A percentile compares a stretch with the other conserved stretches of the same genome.
phyloP scores from a whole-genome alignment of 2,888 invertebrate genomes.

The Ariolimax columbianus region DNA sequence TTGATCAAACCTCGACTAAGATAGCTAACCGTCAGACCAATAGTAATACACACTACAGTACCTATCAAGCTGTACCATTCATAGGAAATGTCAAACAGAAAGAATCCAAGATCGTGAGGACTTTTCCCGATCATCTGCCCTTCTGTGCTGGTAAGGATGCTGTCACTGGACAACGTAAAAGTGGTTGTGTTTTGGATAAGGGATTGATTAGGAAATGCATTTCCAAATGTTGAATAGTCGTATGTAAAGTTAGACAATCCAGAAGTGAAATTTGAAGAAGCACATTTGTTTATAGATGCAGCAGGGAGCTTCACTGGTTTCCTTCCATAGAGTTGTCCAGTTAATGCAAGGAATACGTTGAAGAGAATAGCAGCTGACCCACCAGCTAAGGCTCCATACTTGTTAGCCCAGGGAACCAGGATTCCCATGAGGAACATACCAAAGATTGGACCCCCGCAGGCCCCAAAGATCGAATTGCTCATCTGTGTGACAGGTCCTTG shows the following conservation, averaged over 20 bases:
- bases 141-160: not conserved
- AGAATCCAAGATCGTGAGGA: slow-evolving; percentile 13
- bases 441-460: slow-evolving; percentile 60
- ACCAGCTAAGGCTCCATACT: slow-evolving; percentile 51
- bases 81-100: slow-evolving; percentile 50
- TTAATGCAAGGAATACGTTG: slow-evolving; percentile 41
- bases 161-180: too few relatives aligned
- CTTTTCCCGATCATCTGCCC: not conserved
- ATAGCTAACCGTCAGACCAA: slow-evolving; percentile 44
- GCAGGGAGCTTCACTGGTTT: slow-evolving; percentile 28
- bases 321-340: slow-evolving; percentile 40
- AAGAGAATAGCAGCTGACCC: slow-evolving; percentile 25
- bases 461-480: slow-evolving; percentile 59
- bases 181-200: too few relatives aligned
- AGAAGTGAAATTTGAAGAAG: not conserved
- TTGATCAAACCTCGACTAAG: not conserved
- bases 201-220: not conserved
- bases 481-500: slow-evolving; percentile 62
- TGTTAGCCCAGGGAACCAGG: slow-evolving; percentile 58
- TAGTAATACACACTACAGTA: slow-evolving; percentile 2
- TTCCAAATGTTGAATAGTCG: not conserved
- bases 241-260: not conserved
- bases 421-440: slow-evolving; percentile 66
- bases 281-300: slow-evolving; percentile 25
- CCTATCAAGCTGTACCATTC: slow-evolving; percentile 49